These are phyloP conservation scores for Allophyes oxyacanthae DNA, from an alignment of 2,888 invertebrate genomes.

Conservation along the genomic window DNA sequence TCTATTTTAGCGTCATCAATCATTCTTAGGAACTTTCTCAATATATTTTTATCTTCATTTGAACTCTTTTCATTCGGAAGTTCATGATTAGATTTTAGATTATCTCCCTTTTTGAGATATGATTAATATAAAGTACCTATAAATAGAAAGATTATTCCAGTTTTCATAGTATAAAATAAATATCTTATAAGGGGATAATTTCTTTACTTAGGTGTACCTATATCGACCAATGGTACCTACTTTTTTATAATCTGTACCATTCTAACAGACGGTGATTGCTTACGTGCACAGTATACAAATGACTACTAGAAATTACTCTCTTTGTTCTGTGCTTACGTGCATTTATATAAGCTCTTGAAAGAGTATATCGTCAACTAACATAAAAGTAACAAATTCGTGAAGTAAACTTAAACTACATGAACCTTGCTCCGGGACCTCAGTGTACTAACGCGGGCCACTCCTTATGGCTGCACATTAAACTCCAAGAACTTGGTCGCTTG, in stretches of 20 bases:
- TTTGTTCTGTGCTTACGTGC: too few relatives aligned
- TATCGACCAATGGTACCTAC: too few relatives aligned
- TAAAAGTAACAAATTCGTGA: slow-evolving; percentile 27
- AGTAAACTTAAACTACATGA: slow-evolving; percentile 8
- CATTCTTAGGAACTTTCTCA: slow-evolving; percentile 51
- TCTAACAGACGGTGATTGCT: too few relatives aligned
- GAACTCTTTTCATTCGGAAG: slow-evolving; percentile 53
- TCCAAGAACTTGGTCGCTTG: slow-evolving; percentile 15
- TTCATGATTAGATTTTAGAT: slow-evolving; percentile 49
- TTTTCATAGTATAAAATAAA: too few relatives aligned
- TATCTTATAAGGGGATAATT: too few relatives aligned
- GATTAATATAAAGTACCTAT: slow-evolving; percentile 17
- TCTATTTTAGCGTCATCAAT: slow-evolving; percentile 50
- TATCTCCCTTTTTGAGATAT: slow-evolving; percentile 18
- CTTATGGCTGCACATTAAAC: slow-evolving; percentile 28
- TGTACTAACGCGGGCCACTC: neutral
- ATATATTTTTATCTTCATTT: slow-evolving; percentile 56
- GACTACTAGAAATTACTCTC: too few relatives aligned
- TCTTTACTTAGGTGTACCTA: too few relatives aligned
- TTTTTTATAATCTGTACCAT: too few relatives aligned
- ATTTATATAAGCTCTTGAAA: too few relatives aligned
- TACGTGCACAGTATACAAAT: too few relatives aligned
- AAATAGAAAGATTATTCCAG: too few relatives aligned
- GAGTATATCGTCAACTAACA: slow-evolving; percentile 2
- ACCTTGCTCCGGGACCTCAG: neutral